Evolutionary conservation across 2,888 invertebrate genomes (phyloP), one percentile per base, ranked within the genome.

Genomic region (Trichogramma evanescens): DNA sequence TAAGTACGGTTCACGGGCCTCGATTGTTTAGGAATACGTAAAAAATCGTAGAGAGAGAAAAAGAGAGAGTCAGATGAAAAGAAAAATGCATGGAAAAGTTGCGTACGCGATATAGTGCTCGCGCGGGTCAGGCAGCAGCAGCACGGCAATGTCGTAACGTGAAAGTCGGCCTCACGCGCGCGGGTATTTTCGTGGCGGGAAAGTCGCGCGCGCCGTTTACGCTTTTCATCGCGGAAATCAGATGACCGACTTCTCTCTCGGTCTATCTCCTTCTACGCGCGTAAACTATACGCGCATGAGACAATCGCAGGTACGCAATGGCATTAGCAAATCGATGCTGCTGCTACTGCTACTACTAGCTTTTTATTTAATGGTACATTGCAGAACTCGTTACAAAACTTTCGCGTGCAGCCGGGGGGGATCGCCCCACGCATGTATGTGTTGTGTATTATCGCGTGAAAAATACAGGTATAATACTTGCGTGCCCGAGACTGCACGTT

Each of bases 91-190:
- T 45, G 8, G 45, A 49, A 62, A 61, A 61, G 57, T 61, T 38
- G 26, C 41, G 10, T 6, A 3, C 13, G 44, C 38, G 49, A 66
- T 54, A 67, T 67, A 68, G 68, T 66, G 67, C 64, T 67, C 56
- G 55, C 61, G 51, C 56, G 57, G 26, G 56, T 50, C 58, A 58
- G 60, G 54, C 40, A 10, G 4, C 38, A 46, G 40, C 7, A 13
- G 38, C 41, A 9, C n/a, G 8, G 7, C 39, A 8, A 13, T 4
- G 10, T 9, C 41, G 41, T 10, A 38, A 43, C n/a, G 63, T 59
- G 61, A 56, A 59, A 58, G 54, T 51, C 51, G 50, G 42, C 13
- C 26, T 43, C 26, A 38, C 46, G 9, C 50, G 6, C 13, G 44
- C 38, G 46, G n/a, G n/a, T 50, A 9, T 8, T 46, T 7, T 10